Base-by-base conservation (phyloP, 23 tunicate species). In the Botrylloides violaceus region DNA sequence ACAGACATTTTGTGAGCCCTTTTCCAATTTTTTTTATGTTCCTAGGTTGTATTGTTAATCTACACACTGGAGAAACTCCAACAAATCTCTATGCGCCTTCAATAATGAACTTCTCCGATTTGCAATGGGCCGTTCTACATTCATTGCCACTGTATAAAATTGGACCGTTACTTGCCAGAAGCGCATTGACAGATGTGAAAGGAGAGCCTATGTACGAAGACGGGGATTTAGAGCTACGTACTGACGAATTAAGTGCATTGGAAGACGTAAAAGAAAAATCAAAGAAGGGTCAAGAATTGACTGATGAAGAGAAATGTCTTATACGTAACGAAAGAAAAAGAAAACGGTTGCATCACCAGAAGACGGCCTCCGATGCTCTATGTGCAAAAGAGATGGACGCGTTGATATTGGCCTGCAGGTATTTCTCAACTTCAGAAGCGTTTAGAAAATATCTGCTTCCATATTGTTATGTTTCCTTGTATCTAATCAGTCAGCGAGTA, bases 61-160 rank as follows among this genome's bases (percentile, higher is more conserved):
- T 88, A 21, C 96, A 88, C 58, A 66, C 66, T 37, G 96, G 96
- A 47, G 96, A 88, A 79, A 82, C 96, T 4, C 81, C 96, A 0
- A 49, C 84, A 12, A 88, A 88, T 43, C 63, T 88, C 3, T 72
- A 76, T 66, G 88, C 88, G 2, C 30, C 82, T 0, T 72, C 88
- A 23, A 83, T 81, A 55, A 73, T 88, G 34, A 88, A 88, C 49
- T 82, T 82, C 36, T 65, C 79, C 21, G 88, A 88, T 43, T 37
- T 62, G 18, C 59, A 64, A 26, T 88, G 96, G 96, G 57, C 32
- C 19, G 48, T 32, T 3, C 24, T 88, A 47, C 83, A 88, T 58
- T 77, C 96, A 7, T 60, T 88, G 23, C 96, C 96, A 4, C 60
- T 88, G 22, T 72, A 59, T 56, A 78, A 77, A 61, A 18, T 88